Base-by-base conservation (phyloP, 2,797 vertebrate genomes). In the Falco naumanni region DNA sequence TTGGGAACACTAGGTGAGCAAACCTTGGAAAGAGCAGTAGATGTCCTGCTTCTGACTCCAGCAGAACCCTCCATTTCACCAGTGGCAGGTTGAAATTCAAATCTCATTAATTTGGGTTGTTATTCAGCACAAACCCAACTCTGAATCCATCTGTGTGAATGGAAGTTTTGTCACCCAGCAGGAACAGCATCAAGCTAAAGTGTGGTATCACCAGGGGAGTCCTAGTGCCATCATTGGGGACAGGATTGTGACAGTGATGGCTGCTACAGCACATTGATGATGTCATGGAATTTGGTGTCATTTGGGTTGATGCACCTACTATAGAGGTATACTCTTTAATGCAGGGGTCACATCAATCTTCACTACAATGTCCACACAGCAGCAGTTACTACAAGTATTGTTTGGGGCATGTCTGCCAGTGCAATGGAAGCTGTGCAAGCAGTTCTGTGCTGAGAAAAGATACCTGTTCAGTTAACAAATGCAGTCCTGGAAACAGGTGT, bases 51-150 rank as follows among this genome's bases (percentile, higher is more conserved):
- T 84, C 51, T 87, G 20, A 74, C 13, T 76, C 29, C 28, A 34
- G 12, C 21, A 81, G 15, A 69, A 6, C 7, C 12, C 29, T 94
- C 10, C 8, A 33, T 88, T 95, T 86, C 33, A n/a, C 26, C 31
- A 71, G 34, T 28, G 37, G 3, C 18, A 85, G 19, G 9, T 31
- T 20, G 68, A 77, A 70, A 66, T 74, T 25, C 0, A 2, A 37
- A 60, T 15, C 5, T 66, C 0, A 0, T 61, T 24, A 78, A 21
- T 90, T 69, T 56, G 37, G 5, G 6, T 24, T 11, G 4, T 28
- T 41, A 13, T 13, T 95, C 48, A 87, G 18, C 39, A 50, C 14
- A 82, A 54, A 50, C 56, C 28, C 53, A 45, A 37, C 21, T n/a
- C 25, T 56, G 37, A 80, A 56, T 83, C 19, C 14, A 34, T 21